phyloP scores from a whole-genome alignment of 2,797 vertebrate genomes.

The Pipistrellus nathusii region DNA sequence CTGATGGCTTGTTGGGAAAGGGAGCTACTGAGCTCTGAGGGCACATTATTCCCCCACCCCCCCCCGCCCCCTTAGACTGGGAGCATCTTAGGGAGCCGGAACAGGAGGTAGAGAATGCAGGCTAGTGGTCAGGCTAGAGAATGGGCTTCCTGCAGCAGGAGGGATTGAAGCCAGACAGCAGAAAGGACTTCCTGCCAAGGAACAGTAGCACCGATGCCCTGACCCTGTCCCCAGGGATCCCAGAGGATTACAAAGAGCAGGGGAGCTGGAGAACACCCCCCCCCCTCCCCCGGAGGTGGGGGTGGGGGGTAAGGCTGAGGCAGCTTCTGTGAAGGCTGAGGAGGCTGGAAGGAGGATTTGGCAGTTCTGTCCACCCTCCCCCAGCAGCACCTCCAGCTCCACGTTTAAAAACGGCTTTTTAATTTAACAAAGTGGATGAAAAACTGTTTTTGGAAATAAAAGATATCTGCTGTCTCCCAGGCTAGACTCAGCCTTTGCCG shows the following conservation, averaged over 20 bases:
- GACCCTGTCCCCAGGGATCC: constrained; percentile 73
- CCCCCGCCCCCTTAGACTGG: not conserved
- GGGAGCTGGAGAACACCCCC: constrained; percentile 74
- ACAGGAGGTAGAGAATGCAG: not conserved
- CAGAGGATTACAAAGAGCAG: constrained; percentile 40
- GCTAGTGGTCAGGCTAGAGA: constrained; percentile 30
- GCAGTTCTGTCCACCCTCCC: constrained; percentile 71
- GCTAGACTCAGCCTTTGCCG: constrained; percentile 72
- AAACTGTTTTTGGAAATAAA: constrained; percentile 84
- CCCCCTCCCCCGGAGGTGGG: not conserved
- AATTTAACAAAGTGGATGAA: constrained; percentile 85
- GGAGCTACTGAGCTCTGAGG: constrained; percentile 8
- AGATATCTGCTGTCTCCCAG: constrained; percentile 77
- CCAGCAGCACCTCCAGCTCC: constrained; percentile 75
- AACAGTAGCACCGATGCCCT: constrained; percentile 81
- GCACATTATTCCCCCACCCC: not conserved
- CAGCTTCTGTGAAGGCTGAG: constrained; percentile 75
- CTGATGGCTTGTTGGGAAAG: constrained; percentile 1
- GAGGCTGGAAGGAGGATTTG: constrained; percentile 71
- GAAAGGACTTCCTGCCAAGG: constrained; percentile 78
- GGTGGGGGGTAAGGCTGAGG: constrained; percentile 63
- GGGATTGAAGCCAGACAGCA: constrained; percentile 75
- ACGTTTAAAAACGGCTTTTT: constrained; percentile 82
- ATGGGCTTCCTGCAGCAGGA: constrained; percentile 66
- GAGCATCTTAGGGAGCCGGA: not conserved